Base-by-base conservation (phyloP, 1,140 invertebrate species). In the Pseudomyrmex pallidus region DNA sequence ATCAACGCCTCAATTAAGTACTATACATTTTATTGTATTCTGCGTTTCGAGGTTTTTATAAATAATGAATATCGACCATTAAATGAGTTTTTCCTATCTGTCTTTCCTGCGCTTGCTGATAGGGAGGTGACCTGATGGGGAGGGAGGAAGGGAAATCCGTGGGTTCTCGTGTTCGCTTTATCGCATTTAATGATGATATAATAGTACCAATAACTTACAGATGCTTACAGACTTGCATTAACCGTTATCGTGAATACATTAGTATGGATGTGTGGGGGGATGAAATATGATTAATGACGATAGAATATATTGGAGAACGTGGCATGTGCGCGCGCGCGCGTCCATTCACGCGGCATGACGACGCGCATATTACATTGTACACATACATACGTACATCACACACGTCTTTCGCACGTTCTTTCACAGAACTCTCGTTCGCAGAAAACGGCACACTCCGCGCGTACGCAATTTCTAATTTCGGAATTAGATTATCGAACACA, bases 11-110 rank as follows among this genome's bases (percentile, higher is more conserved):
- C 12, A 17, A 61, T 85, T 92, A 89, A 82, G 83, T 92, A 92
- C 92, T 92, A 93, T 92, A 90, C 91, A 91, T 92, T 93, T 93
- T 94, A 93, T 94, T 93, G 90, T 92, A 91, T 92, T 82, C 88
- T 88, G 80, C 85, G 25, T 70, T 35, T 92, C 87, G 84, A 91
- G 89, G 89, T 88, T 87, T 93, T 93, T 80, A 94, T 92, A 94
- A 94, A 94, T 92, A 94, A 90, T 93, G 88, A 93, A 91, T 94
- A 93, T 87, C 91, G 89, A 93, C 92, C 35, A 88, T 91, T 91
- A 85, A 88, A 85, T 88, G 80, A 54, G 54, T 86, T 86, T 86
- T 35, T 70, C n/a, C 80, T 83, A 82, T 89, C 44, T 56, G 57
- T 82, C 64, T 74, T 44, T 62, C 76, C 85, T 70, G 68, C 17